Evolutionary conservation across 2,113 vertebrate genomes (phyloP).

Genomic region (Motacilla alba): DNA sequence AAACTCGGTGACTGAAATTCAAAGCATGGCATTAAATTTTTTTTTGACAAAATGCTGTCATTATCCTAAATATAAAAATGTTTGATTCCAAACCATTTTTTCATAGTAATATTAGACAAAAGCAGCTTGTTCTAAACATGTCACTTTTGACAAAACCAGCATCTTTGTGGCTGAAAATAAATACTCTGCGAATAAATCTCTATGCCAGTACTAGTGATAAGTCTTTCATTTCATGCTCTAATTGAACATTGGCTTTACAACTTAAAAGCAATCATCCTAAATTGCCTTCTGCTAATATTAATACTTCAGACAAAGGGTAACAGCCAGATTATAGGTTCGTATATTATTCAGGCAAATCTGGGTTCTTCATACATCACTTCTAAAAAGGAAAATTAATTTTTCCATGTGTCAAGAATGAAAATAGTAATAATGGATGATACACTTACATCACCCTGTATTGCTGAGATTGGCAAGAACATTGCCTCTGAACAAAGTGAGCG

Average conservation of each 20-base stretch:
- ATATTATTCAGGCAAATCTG: conserved; percentile 55
- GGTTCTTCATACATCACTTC: conserved; percentile 18
- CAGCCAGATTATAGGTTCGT: conserved; percentile 40
- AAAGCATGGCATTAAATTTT: neutral
- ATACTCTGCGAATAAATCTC: conserved; percentile 29
- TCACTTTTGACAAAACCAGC: conserved; percentile 23
- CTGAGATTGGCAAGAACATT: neutral
- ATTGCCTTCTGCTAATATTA: conserved; percentile 55
- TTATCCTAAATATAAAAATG: conserved; percentile 22
- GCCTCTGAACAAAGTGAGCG: neutral
- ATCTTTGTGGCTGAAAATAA: conserved; percentile 35
- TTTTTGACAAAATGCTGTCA: neutral
- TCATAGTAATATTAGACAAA: conserved; percentile 27
- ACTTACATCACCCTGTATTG: neutral
- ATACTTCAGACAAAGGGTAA: conserved; percentile 55
- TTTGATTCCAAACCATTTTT: conserved; percentile 25
- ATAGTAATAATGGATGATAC: conserved; percentile 11
- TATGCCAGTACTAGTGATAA: conserved; percentile 16
- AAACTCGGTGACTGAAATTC: neutral
- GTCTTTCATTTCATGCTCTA: conserved; percentile 57
- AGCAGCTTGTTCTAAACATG: conserved; percentile 20
- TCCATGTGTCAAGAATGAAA: conserved; percentile 19
- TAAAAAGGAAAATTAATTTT: conserved; percentile 55
- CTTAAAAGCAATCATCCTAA: conserved; percentile 59
- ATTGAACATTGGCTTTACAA: conserved; percentile 54